Base-by-base conservation (phyloP, 2,888 invertebrate species). In the Dicyrtoma fusca region DNA sequence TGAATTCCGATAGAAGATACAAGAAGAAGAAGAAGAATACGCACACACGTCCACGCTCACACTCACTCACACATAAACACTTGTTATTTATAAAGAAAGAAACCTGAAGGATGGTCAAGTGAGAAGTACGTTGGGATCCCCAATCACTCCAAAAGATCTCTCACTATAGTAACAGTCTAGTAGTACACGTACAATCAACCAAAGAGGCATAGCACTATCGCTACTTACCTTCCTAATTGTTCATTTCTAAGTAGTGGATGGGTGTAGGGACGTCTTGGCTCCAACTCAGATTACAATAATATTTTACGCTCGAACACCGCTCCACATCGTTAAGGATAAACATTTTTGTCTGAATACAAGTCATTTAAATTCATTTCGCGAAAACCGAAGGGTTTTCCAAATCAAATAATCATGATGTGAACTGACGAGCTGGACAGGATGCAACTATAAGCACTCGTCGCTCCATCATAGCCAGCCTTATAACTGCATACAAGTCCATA, bases 91-190 rank as follows among this genome's bases (percentile, higher is more conserved):
- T 19, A 11, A 42, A 42, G 42, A 61, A 34, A n/a, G 21, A 55
- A 61, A 61, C 61, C 61, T 61, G 61, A 61, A 34, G 42, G 42
- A 61, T 61, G 61, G 61, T 42, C 61, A 61, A 61, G 61, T 34
- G 34, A 34, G 34, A 34, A 34, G 34, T 34, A 8, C 3, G 34
- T 34, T 34, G 3, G 34, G 34, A 34, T 34, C 34, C 34, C 34
- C 34, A 34, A n/a, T n/a, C n/a, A n/a, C n/a, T n/a, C n/a, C n/a
- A n/a, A 34, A 34, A 34, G 34, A 34, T 34, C 34, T 34, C 34
- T 34, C 4, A 34, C n/a, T n/a, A n/a, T n/a, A n/a, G n/a, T n/a
- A n/a, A n/a, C n/a, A n/a, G n/a, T n/a, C n/a, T n/a, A 34, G 34
- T 8, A 5, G 34, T 34, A 34, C 34, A 34, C 34, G 34, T 3